These are phyloP conservation scores for Oxycera nigricornis DNA, from an alignment of 2,888 invertebrate species.

Conservation along the genomic window DNA sequence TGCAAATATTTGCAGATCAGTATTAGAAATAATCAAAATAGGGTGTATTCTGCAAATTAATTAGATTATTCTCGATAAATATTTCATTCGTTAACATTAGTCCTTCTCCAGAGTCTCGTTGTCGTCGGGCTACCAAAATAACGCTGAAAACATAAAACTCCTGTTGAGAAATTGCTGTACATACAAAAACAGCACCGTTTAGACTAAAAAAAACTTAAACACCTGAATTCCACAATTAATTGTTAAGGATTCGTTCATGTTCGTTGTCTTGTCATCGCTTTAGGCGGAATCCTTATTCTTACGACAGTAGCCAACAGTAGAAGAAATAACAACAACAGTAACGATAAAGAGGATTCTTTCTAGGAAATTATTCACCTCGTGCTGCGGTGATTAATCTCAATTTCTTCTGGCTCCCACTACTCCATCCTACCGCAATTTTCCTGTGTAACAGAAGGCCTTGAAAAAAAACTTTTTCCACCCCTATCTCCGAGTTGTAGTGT, in stretches of 20 bases:
- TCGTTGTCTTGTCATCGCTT: conserved; percentile 18
- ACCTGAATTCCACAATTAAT: conserved; percentile 22
- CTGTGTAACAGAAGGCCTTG: neutral
- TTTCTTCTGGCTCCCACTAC: neutral
- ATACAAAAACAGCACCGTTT: neutral
- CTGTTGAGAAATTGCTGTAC: neutral
- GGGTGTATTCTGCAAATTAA: no score
- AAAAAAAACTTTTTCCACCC: neutral
- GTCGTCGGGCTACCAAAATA: neutral
- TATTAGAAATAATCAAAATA: no score
- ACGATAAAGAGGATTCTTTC: conserved; percentile 1
- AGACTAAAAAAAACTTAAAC: neutral
- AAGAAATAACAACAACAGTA: conserved; percentile 23
- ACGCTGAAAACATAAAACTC: neutral
- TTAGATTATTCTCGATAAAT: no score
- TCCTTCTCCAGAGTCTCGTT: no score
- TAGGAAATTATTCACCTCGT: conserved; percentile 26
- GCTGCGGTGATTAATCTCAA: conserved; percentile 36
- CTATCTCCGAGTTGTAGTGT: neutral
- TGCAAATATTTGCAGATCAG: no score
- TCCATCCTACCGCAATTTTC: neutral
- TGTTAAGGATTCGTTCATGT: conserved; percentile 20
- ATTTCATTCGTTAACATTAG: no score
- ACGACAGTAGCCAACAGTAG: conserved; percentile 14
- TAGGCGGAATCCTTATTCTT: neutral